A percentile compares a stretch with the other conserved stretches of the same genome.
These are phyloP conservation scores for Oophaga sylvatica DNA, from an alignment of 2,797 vertebrate species.

Conservation along the genomic window DNA sequence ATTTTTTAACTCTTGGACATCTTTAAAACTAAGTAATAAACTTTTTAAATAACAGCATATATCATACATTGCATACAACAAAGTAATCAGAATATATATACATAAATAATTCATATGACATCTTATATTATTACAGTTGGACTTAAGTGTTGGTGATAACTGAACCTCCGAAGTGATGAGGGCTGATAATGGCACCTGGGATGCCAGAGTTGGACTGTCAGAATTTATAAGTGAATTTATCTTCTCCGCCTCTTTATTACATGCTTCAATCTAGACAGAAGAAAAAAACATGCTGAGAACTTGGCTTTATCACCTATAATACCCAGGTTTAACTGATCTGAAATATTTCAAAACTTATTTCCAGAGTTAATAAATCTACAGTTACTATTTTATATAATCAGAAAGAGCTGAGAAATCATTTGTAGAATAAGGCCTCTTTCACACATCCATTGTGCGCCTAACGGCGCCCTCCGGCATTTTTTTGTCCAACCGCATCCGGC, in stretches of 20 bases:
- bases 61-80: constrained; percentile 59
- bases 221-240: constrained; percentile 96
- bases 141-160: constrained; percentile 80
- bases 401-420: neutral
- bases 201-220: constrained; percentile 89
- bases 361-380: neutral
- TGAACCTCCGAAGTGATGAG: constrained; percentile 87
- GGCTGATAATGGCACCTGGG: constrained; percentile 91
- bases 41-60: constrained; percentile 6
- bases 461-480: too few relatives aligned
- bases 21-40: neutral
- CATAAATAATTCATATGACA: constrained; percentile 62
- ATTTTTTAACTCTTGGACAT: neutral
- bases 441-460: too few relatives aligned
- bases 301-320: neutral
- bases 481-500: too few relatives aligned
- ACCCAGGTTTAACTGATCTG: neutral
- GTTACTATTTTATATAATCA: neutral
- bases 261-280: constrained; percentile 88
- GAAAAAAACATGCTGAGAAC: constrained; percentile 15
- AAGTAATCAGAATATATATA: constrained; percentile 68
- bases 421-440: neutral
- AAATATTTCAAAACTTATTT: neutral
- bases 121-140: constrained; percentile 60
- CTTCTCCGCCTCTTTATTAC: constrained; percentile 97